A percentile compares a stretch with the other conserved stretches of the same genome.
Conservation (phyloP, 2,888 invertebrate genomes). For the Drosophila prolongata region DNA sequence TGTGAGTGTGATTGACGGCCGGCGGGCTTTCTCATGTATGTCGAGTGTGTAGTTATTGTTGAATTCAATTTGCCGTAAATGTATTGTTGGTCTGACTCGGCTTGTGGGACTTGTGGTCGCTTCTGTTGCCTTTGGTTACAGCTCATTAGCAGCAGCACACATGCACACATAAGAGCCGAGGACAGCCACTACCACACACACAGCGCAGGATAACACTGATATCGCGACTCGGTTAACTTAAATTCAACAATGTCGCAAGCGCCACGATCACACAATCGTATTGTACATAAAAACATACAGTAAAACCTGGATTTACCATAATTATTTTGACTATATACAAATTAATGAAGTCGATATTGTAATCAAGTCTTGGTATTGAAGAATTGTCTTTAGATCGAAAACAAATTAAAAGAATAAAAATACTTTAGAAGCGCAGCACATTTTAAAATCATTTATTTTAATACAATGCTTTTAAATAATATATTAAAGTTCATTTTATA, state of each 20-base stretch:
- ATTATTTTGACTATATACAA: no score
- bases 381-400: no score
- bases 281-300: conserved; percentile 1
- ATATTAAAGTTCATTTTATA: no score
- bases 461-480: no score
- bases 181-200: not conserved
- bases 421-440: no score
- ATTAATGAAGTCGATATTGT: no score
- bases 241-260: conserved; percentile 20
- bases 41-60: conserved; percentile 25
- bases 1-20: conserved; percentile 33
- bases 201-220: conserved; percentile 29
- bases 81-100: conserved; percentile 43
- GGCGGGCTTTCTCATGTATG: conserved; percentile 22
- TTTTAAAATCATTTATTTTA: no score
- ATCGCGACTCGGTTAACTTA: conserved; percentile 46
- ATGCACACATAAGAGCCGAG: not conserved
- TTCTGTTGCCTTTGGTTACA: conserved; percentile 55
- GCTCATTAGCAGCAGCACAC: conserved; percentile 62
- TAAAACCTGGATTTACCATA: not conserved
- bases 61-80: conserved; percentile 64
- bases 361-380: no score
- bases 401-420: no score
- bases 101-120: conserved; percentile 35
- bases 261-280: conserved; percentile 30